Percentiles rank a stretch among this genome's conserved stretches.
phyloP scores from a whole-genome alignment of 2,888 invertebrate genomes.

The Dynastes tityus region DNA sequence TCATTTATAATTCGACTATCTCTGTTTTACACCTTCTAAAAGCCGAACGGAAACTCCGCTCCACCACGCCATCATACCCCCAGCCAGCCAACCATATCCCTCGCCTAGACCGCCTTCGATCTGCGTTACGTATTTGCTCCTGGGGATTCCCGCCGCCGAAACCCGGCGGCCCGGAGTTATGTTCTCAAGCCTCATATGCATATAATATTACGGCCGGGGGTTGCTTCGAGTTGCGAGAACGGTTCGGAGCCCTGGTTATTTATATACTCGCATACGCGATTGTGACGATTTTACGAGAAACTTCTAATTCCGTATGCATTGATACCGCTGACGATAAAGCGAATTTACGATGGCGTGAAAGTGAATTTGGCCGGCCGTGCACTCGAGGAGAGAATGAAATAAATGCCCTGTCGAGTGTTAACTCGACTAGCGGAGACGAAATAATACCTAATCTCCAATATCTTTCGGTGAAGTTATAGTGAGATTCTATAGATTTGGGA shows the following conservation, averaged over 20 bases:
- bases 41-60: not conserved
- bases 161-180: constrained; percentile 31
- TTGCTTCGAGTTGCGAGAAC: not conserved
- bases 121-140: constrained; percentile 26
- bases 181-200: constrained; percentile 32
- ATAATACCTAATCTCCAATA: constrained; percentile 24
- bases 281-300: constrained; percentile 47
- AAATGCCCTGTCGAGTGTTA: constrained; percentile 20
- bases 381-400: constrained; percentile 43
- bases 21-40: constrained; percentile 21
- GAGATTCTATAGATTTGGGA: no score
- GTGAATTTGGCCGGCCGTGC: constrained; percentile 35
- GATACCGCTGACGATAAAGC: constrained; percentile 44
- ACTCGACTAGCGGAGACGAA: not conserved
- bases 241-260: constrained; percentile 23
- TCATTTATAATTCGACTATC: constrained; percentile 26
- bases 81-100: not conserved
- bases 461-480: constrained; percentile 3
- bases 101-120: constrained; percentile 6
- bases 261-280: constrained; percentile 40
- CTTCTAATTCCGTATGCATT: constrained; percentile 50
- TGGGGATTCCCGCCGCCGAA: constrained; percentile 27
- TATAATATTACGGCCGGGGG: constrained; percentile 26
- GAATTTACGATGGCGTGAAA: constrained; percentile 43
- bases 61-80: not conserved